These are phyloP conservation scores for Urocynchramus pylzowi DNA, from an alignment of 2,113 vertebrate genomes.

Conservation along the genomic window DNA sequence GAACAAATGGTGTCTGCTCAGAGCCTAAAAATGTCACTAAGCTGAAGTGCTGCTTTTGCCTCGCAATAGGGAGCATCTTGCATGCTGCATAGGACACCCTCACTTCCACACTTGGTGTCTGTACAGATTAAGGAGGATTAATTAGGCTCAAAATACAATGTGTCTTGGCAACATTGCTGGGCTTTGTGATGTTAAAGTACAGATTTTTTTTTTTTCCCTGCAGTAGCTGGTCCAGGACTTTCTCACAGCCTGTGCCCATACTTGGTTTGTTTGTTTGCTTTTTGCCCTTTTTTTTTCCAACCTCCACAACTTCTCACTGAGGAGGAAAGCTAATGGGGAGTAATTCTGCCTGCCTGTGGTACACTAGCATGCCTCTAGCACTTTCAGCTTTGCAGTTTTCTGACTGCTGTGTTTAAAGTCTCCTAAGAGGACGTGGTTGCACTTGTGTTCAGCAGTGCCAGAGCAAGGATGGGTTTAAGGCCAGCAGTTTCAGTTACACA, in stretches of 20 bases:
- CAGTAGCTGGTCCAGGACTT: neutral
- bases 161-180: neutral
- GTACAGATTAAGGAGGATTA: constrained; percentile 11
- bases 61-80: neutral
- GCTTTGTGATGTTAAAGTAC: constrained; percentile 15
- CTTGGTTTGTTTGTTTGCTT: neutral
- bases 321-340: neutral
- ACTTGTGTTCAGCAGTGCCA: neutral
- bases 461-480: neutral
- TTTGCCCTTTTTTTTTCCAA: neutral
- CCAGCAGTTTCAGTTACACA: neutral
- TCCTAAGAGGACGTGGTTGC: neutral
- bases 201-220: neutral
- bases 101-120: neutral
- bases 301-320: neutral
- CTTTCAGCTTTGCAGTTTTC: neutral
- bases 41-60: neutral
- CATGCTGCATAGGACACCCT: neutral
- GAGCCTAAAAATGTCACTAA: neutral
- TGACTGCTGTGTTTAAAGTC: neutral
- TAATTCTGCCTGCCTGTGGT: neutral
- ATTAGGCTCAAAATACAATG: constrained; percentile 33
- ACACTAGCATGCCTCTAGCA: neutral
- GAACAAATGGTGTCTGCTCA: neutral
- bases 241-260: neutral